phyloP scores from a whole-genome alignment of 2,888 invertebrate species.

The Pterobdella sp. region DNA sequence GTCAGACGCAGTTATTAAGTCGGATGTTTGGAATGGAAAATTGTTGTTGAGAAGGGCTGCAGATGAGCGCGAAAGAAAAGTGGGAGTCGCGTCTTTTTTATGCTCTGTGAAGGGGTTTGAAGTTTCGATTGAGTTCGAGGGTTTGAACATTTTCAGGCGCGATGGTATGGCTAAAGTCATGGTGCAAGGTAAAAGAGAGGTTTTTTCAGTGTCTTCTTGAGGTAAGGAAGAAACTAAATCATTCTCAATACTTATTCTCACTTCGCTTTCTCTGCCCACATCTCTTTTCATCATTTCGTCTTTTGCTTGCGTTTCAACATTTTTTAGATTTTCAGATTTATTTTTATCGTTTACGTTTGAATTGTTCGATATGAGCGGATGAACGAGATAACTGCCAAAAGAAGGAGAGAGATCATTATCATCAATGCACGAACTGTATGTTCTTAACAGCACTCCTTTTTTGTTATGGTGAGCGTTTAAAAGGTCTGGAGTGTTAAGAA shows the following conservation, averaged over 20 bases:
- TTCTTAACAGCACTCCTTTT: not conserved
- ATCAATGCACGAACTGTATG: conserved; percentile 8
- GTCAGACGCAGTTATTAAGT: not conserved
- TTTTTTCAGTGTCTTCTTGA: not conserved
- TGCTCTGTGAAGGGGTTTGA: conserved; percentile 22
- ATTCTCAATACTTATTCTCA: conserved; percentile 12
- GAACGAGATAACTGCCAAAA: not conserved
- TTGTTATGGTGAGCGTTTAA: conserved; percentile 21
- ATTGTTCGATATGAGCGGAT: not conserved
- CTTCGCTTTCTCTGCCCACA: not conserved
- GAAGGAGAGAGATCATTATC: conserved; percentile 12
- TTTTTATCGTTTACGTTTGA: not conserved
- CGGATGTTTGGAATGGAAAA: not conserved
- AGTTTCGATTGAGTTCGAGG: conserved; percentile 25
- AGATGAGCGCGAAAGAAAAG: not conserved
- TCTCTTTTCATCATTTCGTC: not conserved
- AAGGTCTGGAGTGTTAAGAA: conserved; percentile 23
- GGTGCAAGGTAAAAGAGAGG: not conserved
- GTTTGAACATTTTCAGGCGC: conserved; percentile 22
- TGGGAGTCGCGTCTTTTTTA: not conserved
- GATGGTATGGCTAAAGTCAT: not conserved
- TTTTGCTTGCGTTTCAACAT: not conserved
- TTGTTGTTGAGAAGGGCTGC: not conserved
- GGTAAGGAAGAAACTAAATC: conserved; percentile 11
- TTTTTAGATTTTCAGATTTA: too few relatives aligned